A percentile compares a stretch with the other conserved stretches of the same genome.
phyloP scores from a whole-genome alignment of 2,888 invertebrate species.

The Sphaerophoria rueppellii region DNA sequence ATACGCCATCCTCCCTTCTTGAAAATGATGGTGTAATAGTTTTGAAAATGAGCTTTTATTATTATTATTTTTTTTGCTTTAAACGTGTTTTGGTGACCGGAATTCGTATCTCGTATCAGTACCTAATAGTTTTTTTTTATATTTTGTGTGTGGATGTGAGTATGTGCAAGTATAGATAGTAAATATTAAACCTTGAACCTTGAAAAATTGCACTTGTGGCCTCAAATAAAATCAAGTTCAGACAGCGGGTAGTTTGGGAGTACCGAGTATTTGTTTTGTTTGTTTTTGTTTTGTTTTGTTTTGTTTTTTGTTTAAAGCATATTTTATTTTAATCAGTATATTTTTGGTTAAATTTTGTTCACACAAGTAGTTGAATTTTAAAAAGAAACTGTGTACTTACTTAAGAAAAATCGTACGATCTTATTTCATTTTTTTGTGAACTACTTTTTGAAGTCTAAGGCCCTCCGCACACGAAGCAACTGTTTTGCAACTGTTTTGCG shows the following conservation, averaged over 20 bases:
- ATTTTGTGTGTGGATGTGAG: constrained; percentile 51
- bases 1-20: background rate
- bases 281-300: constrained; percentile 3
- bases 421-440: no score
- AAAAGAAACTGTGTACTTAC: no score
- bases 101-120: constrained; percentile 18
- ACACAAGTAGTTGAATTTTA: no score
- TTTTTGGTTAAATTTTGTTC: no score
- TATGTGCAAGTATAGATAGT: constrained; percentile 17
- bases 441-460: no score
- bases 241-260: constrained; percentile 32
- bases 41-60: constrained; percentile 45
- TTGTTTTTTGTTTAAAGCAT: no score
- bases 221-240: constrained; percentile 57
- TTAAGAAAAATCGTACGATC: no score
- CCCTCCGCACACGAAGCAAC: no score
- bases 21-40: background rate
- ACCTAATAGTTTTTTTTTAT: constrained; percentile 7
- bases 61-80: constrained; percentile 55
- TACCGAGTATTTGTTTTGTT: constrained; percentile 1
- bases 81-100: constrained; percentile 45
- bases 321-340: no score
- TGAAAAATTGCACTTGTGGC: constrained; percentile 63
- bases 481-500: no score
- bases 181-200: constrained; percentile 54